Evolutionary conservation across 2,888 invertebrate genomes (phyloP), one percentile per base, ranked within the genome.

Genomic region (Agrypnus murinus): DNA sequence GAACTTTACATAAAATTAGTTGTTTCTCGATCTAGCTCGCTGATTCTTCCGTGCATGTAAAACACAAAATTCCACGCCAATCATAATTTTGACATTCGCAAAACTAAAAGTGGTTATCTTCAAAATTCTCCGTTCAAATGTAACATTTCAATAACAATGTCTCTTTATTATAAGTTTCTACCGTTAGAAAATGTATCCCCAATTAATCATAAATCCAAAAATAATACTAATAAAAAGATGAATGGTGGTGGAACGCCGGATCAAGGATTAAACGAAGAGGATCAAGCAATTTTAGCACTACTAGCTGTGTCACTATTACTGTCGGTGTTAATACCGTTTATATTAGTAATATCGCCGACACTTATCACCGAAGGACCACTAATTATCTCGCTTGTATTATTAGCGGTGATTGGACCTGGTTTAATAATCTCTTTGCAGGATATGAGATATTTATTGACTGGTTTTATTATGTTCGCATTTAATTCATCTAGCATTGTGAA

Each of bases 211-310:
- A n/a, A 43, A n/a, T n/a, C n/a, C n/a, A n/a, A n/a, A n/a, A n/a
- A n/a, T n/a, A n/a, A n/a, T n/a, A n/a, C n/a, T n/a, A n/a, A n/a
- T n/a, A 72, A 72, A 58, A 25, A 25, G 25, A 72, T 69, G 65
- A 65, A 72, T 31, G 48, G 32, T 14, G 36, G n/a, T n/a, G n/a
- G n/a, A n/a, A n/a, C n/a, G n/a, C n/a, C 43, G 64, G 68, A 70
- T 43, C 10, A 19, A 14, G 40, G 55, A 17, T 60, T 70, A 38
- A 40, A 71, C 10, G 75, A 78, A 69, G 80, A 80, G 50, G 79
- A 81, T 64, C 75, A 78, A 32, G 74, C 78, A n/a, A 69, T 80
- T 31, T 53, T 79, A 15, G 69, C 78, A n/a, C 71, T 80, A 60
- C 69, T 81, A 58, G 68, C 77, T 48, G 69, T 81, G 12, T 78